A percentile compares a stretch with the other conserved stretches of the same genome.
These are phyloP conservation scores for Centroberyx gerrardi DNA, from an alignment of 2,797 vertebrate genomes.

Conservation along the genomic window DNA sequence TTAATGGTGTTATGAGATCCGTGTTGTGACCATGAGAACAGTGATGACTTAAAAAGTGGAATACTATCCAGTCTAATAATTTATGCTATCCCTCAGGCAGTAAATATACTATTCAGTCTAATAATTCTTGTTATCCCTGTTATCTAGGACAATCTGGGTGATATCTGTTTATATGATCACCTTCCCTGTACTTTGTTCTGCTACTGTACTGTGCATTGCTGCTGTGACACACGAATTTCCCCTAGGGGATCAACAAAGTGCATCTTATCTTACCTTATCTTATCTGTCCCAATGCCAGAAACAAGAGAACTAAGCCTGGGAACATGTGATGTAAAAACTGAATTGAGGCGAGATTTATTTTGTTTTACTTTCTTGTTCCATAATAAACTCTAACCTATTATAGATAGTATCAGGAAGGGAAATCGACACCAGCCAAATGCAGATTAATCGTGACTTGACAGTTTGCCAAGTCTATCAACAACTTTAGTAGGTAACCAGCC, in stretches of 20 bases:
- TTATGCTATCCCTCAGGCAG: neutral
- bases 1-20: neutral
- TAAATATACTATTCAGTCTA: constrained; percentile 22
- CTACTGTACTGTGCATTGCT: no score
- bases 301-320: neutral
- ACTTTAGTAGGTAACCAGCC: neutral
- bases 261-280: no score
- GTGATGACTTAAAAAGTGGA: neutral
- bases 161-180: neutral
- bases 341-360: no score
- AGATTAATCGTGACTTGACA: constrained; percentile 16
- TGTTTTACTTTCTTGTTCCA: no score
- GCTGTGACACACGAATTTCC: no score
- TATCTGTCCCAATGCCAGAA: neutral
- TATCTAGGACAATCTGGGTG: neutral
- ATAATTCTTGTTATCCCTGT: neutral
- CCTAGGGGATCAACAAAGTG: no score
- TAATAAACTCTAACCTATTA: neutral
- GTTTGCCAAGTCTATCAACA: neutral
- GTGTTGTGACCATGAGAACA: constrained; percentile 20
- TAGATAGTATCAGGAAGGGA: neutral
- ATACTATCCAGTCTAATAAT: constrained; percentile 10
- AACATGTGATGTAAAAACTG: neutral
- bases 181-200: no score
- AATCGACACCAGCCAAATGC: constrained; percentile 1